Percentiles rank a stretch among this genome's conserved stretches.
Evolutionary conservation across 2,797 vertebrate species (phyloP).

Genomic region (Falco cherrug): DNA sequence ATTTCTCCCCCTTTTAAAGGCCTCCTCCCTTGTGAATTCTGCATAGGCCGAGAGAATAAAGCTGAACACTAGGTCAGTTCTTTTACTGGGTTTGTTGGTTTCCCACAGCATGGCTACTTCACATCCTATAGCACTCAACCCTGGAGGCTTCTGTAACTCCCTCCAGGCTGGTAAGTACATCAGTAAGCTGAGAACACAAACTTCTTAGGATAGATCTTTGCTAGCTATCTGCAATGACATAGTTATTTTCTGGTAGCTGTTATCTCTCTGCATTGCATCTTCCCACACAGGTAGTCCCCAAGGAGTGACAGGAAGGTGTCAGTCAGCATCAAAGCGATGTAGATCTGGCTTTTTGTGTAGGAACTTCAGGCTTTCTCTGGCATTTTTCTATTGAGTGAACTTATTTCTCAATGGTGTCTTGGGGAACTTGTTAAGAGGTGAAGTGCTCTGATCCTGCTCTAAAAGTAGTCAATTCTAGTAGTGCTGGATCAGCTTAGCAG

Average conservation of each 20-base stretch:
- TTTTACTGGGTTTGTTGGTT: not conserved
- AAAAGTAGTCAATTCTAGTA: not conserved
- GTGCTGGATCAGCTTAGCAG: not conserved
- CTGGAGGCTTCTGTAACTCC: not conserved
- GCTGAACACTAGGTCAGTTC: not conserved
- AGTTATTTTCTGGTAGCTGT: not conserved
- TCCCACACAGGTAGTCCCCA: not conserved
- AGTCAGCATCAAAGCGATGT: not conserved
- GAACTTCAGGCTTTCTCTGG: not conserved
- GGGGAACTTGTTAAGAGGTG: not conserved
- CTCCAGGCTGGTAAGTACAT: not conserved
- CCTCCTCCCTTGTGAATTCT: not conserved
- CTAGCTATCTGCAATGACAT: not conserved
- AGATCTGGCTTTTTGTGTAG: not conserved
- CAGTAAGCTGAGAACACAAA: not conserved
- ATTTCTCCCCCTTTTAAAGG: not conserved
- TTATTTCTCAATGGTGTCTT: not conserved
- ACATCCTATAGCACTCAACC: not conserved
- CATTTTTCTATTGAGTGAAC: not conserved
- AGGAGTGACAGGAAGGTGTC: not conserved
- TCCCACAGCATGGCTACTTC: not conserved
- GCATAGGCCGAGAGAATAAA: not conserved
- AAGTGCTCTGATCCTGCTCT: not conserved
- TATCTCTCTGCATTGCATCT: not conserved
- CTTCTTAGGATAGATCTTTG: not conserved